A percentile compares a stretch with the other conserved stretches of the same genome.
phyloP scores from a whole-genome alignment of 2,113 vertebrate genomes.

The Psittacara wagleri region DNA sequence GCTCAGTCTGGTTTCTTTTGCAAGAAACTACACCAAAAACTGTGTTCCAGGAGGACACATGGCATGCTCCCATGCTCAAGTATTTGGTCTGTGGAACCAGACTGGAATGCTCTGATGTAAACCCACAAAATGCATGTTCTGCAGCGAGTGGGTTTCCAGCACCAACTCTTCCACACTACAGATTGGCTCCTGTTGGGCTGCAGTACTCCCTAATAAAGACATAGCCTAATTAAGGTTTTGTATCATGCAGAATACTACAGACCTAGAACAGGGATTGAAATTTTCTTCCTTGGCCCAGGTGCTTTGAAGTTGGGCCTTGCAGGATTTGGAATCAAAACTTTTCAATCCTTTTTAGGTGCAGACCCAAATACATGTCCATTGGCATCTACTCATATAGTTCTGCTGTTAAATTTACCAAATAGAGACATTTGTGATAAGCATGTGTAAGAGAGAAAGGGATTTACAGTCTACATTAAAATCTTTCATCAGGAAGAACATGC shows the following conservation, averaged over 20 bases:
- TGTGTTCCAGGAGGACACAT: background rate
- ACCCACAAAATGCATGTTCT: background rate
- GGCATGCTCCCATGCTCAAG: background rate
- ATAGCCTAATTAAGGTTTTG: background rate
- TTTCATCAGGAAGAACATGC: slow-evolving; percentile 38
- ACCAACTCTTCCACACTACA: background rate
- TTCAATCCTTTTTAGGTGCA: background rate
- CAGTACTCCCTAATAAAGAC: background rate
- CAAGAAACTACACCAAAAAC: background rate
- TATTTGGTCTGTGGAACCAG: background rate
- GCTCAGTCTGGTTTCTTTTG: background rate
- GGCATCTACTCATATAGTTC: background rate
- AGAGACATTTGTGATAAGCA: background rate
- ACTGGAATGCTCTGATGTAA: background rate
- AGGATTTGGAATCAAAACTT: background rate
- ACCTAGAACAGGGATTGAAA: background rate
- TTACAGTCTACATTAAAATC: slow-evolving; percentile 19
- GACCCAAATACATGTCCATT: background rate
- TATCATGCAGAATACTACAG: background rate
- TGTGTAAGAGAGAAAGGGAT: background rate
- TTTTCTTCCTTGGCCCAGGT: background rate
- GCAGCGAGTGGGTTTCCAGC: background rate
- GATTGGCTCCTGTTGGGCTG: background rate
- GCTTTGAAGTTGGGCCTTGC: background rate
- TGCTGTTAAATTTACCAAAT: background rate